These are phyloP conservation scores for Fragum sueziense DNA, from an alignment of 2,888 invertebrate genomes.

Conservation along the genomic window DNA sequence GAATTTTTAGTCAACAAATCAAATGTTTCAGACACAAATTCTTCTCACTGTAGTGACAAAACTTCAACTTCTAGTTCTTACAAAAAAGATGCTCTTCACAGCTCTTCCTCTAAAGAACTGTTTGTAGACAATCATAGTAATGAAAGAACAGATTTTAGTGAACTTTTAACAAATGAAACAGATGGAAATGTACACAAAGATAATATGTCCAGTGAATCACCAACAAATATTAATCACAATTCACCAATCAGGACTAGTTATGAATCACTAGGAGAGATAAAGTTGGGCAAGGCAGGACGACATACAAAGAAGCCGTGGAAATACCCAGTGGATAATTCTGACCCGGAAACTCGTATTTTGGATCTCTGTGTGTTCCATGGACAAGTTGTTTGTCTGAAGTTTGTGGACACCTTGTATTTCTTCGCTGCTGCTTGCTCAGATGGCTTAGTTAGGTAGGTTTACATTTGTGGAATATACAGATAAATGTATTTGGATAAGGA, in stretches of 20 bases:
- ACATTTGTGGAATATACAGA: no score
- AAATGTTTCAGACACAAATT: neutral
- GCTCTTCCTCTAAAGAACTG: no score
- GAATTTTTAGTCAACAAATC: neutral
- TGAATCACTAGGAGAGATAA: slow-evolving; percentile 41
- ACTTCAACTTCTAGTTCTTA: no score
- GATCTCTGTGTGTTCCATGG: slow-evolving; percentile 64
- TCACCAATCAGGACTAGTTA: slow-evolving; percentile 9
- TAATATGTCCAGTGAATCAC: no score
- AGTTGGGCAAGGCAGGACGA: slow-evolving; percentile 49
- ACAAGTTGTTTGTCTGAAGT: slow-evolving; percentile 39
- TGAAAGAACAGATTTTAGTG: neutral
- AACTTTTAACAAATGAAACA: no score
- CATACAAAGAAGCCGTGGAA: slow-evolving; percentile 62
- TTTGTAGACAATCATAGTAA: neutral
- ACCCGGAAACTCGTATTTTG: slow-evolving; percentile 76
- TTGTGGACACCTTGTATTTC: slow-evolving; percentile 56
- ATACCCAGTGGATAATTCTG: slow-evolving; percentile 60
- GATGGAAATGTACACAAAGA: no score
- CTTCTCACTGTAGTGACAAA: neutral
- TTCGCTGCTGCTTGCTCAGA: slow-evolving; percentile 76
- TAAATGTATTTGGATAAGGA: no score
- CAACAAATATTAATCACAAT: neutral
- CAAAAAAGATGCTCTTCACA: no score
- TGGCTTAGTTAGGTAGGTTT: slow-evolving; percentile 72